Percentiles rank a stretch among this genome's conserved stretches.
Conservation (phyloP, 2,888 invertebrate species). For the Scaptomyza tumidula region DNA sequence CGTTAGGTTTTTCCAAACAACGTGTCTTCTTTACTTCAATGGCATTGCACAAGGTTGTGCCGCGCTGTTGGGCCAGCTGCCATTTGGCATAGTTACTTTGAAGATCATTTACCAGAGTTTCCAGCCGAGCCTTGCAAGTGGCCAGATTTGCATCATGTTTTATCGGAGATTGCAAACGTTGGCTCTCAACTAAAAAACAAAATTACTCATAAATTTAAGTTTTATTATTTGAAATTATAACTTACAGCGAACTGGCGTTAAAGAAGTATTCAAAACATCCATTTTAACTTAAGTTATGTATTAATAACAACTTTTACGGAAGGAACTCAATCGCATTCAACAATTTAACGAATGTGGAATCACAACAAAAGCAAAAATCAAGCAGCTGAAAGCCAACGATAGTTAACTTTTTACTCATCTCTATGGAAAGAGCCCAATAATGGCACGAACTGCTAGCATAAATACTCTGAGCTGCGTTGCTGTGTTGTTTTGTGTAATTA, state of each 20-base stretch:
- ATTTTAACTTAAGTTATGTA: background rate
- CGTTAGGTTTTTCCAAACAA: slow-evolving; percentile 57
- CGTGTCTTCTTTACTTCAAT: slow-evolving; percentile 82
- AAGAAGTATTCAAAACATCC: slow-evolving; percentile 31
- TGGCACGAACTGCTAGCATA: too few species aligned
- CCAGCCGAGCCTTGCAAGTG: slow-evolving; percentile 70
- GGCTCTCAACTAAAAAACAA: slow-evolving; percentile 67
- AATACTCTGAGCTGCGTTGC: too few species aligned
- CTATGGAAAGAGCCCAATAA: too few species aligned
- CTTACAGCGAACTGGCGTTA: slow-evolving; percentile 81
- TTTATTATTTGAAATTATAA: background rate
- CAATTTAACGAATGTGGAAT: slow-evolving; percentile 12
- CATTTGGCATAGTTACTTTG: slow-evolving; percentile 80
- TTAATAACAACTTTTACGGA: background rate
- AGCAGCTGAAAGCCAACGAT: slow-evolving; percentile 18
- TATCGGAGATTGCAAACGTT: slow-evolving; percentile 46
- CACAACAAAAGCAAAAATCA: slow-evolving; percentile 10
- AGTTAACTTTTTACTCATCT: background rate
- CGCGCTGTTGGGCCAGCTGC: slow-evolving; percentile 81
- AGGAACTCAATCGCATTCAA: background rate
- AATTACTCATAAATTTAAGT: background rate
- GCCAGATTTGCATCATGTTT: slow-evolving; percentile 60
- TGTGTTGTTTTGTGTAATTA: too few species aligned
- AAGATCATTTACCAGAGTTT: slow-evolving; percentile 65
- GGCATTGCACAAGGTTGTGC: slow-evolving; percentile 74